These are phyloP conservation scores for Heliopora coerulea DNA, from an alignment of 92 coral and sea anemone genomes.

Conservation along the genomic window DNA sequence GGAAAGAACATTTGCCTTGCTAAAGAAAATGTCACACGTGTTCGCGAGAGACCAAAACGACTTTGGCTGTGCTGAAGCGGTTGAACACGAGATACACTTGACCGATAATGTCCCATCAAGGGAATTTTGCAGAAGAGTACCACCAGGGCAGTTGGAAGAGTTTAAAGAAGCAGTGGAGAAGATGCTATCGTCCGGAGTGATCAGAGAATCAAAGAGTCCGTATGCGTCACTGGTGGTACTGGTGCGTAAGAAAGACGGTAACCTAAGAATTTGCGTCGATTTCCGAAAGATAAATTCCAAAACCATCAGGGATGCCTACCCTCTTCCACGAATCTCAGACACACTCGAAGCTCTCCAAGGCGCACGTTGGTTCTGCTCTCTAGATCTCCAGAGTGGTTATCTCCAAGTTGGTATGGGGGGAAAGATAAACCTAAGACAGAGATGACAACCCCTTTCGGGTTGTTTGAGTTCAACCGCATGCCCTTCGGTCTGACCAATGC, in stretches of 20 bases:
- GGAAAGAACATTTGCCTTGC: constrained; percentile 22
- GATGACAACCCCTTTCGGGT: no score
- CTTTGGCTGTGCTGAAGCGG: constrained; percentile 26
- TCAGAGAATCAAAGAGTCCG: no score
- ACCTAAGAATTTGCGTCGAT: no score
- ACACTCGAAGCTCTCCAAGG: no score
- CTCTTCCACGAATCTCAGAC: no score
- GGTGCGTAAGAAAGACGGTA: constrained; percentile 39
- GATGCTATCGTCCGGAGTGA: no score
- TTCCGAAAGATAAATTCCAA: constrained; percentile 48
- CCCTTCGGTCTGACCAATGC: constrained; percentile 21
- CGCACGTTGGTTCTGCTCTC: no score
- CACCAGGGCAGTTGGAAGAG: constrained; percentile 27
- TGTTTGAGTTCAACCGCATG: no score
- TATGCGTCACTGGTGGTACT: constrained; percentile 38
- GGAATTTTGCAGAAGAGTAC: no score
- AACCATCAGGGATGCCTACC: constrained; percentile 45
- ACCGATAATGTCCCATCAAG: not conserved
- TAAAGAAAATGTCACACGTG: constrained; percentile 39
- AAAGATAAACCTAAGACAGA: constrained; percentile 52
- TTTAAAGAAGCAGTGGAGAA: no score
- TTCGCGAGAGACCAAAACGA: constrained; percentile 5
- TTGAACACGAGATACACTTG: constrained; percentile 31
- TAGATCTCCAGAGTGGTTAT: no score
- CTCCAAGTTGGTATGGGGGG: constrained; percentile 49